Evolutionary conservation across 1,140 invertebrate species (phyloP), one percentile per base, ranked within the genome.

Genomic region (Varroa destructor): DNA sequence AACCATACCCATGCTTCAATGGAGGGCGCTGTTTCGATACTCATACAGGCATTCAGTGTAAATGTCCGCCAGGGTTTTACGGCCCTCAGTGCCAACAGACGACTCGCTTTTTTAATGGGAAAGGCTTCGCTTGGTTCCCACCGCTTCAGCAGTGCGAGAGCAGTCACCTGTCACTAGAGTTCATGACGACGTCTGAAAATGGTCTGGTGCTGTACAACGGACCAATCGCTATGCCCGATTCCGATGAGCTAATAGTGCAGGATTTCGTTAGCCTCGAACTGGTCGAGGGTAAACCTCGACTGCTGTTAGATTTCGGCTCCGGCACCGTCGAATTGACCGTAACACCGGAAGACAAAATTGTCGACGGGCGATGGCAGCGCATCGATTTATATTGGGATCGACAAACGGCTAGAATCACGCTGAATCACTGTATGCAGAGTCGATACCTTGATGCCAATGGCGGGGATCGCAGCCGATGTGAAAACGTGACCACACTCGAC

Each of bases 131-230:
- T 8, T 94, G 94, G 90, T 97, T 94, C 82, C 89, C 91, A 0
- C 86, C 93, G 0, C 81, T 98, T 6, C 90, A 93, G 78, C 94
- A 97, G 88, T 97, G 94, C 79, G 91, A 96, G 76, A 88, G 87
- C 71, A 94, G 93, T 40, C 91, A 94, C 81, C 83, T 97, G 56
- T 93, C 90, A 76, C 85, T 97, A 72, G 93, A 97, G 80, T 96
- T 98, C 77, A 88, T 94, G 72, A 97, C 94, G 0, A 84, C 86
- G 75, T 89, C 90, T 79, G 85, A 87, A 0, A 90, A 95, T 78
- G 94, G 93, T 1, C 82, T 96, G n/a, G 82, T 98, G 56, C 81
- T 98, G 6, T 98, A 97, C 79, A 97, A 97, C 80, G 95, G 95
- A 54, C 94, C 95, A 0, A 93, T 96, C 75, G 90, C 90, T 14